Base-by-base conservation (phyloP, 2,888 invertebrate species). In the Temnothorax rugatulus region DNA sequence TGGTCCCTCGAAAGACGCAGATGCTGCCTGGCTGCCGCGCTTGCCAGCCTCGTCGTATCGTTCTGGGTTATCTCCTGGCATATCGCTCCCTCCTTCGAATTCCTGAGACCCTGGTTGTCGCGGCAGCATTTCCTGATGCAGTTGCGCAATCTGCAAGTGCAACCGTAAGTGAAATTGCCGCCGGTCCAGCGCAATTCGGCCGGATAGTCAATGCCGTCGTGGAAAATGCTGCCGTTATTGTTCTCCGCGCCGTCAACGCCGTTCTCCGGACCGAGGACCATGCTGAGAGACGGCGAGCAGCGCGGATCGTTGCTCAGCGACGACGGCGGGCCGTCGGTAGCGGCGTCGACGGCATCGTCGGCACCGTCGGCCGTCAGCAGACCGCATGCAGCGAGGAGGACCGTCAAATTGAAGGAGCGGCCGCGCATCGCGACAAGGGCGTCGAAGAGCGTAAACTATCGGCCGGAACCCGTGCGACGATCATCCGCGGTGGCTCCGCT, bases 101-200 rank as follows among this genome's bases (percentile, higher is more conserved):
- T n/a, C 1, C 54, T 7, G 21, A 84, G 86, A 9, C 88, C 85
- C 66, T 92, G 84, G 44, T 90, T 86, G 50, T 77, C 81, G 13
- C 68, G 84, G 84, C 95, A 95, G 87, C 95, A 95, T 86, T 94
- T 94, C 83, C 93, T 90, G 82, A 95, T 79, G 69, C 94, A 94
- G 1, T 50, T 82, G 8, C 64, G 57, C 3, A 91, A 13, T 11
- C 90, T 83, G 83, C 94, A 94, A 44, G 89, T 52, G 85, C 94
- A 94, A 9, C 88, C 93, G 21, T 90, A 87, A 0, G 89, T 90
- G 4, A 64, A 29, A 44, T 92, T 91, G 13, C 86, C 85, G 3
- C 87, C 84, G 47, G 85, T 86, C 86, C 89, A 92, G 64, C 91
- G 86, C 47, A 69, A 79, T 1, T 82, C 81, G 1, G 63, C 63